Percentiles rank a stretch among this genome's conserved stretches.
Evolutionary conservation across 1,140 invertebrate species (phyloP).

Genomic region (Diuraphis noxia): DNA sequence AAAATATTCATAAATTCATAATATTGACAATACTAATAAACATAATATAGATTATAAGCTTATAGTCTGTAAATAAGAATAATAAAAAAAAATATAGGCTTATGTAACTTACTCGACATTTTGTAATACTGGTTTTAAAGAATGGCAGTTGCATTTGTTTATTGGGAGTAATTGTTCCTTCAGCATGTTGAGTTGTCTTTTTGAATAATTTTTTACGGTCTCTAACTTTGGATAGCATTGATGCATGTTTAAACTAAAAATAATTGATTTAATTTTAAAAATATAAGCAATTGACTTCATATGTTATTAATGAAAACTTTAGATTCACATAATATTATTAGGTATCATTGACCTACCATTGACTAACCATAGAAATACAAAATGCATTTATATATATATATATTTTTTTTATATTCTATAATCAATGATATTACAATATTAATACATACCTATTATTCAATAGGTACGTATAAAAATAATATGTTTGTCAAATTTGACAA

Average conservation of each 20-base stretch:
- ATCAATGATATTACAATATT: not conserved
- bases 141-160: not conserved
- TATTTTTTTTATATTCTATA: not conserved
- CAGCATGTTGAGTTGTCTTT: not conserved
- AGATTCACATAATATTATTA: conserved; percentile 14
- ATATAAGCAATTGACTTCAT: not conserved
- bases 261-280: not conserved
- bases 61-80: not conserved
- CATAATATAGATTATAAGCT: not conserved
- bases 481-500: too few species aligned
- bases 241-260: not conserved
- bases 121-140: not conserved
- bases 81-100: not conserved
- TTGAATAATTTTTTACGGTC: not conserved
- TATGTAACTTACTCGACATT: not conserved
- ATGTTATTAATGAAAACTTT: not conserved
- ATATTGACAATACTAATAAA: too few species aligned
- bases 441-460: not conserved
- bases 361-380: not conserved
- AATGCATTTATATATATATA: not conserved
- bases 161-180: not conserved
- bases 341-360: not conserved
- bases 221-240: not conserved
- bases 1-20: too few species aligned
- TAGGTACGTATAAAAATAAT: too few species aligned